Base-by-base conservation (phyloP, 2,797 vertebrate genomes). In the Eidolon dupreanum region DNA sequence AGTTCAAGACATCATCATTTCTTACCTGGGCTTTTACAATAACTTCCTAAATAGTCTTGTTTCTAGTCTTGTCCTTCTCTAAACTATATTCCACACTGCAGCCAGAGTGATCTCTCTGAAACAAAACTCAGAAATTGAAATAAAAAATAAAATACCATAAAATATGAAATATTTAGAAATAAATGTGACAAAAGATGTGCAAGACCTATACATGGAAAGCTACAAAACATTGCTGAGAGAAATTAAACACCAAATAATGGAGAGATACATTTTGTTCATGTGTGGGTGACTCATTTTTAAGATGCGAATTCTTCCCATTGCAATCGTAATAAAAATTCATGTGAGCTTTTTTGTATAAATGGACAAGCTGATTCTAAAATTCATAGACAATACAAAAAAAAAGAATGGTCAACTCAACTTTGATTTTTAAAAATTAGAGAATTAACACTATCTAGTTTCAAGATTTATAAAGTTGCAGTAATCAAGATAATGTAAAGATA, bases 111-210 rank as follows among this genome's bases (percentile, higher is more conserved):
- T 63, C 17, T 16, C 26, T 65, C 17, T 3, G 5, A 57, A 74
- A 74, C 22, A 70, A 77, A 90, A 68, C 11, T 49, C 20, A 95
- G 46, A 92, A 92, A 77, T 33, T 88, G 36, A 75, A 75, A 73
- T 57, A 7, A 74, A 87, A 83, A 57, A 3, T 28, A 75, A 49
- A 81, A 68, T 15, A 68, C 24, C 43, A 83, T 92, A 92, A 83
- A 83, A 83, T 77, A 88, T 55, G 53, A 82, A 88, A 51, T 87
- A 53, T 75, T 68, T 75, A 82, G n/a, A 24, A 88, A 51, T 75
- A 87, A 79, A 31, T 79, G 3, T 73, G 55, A 87, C 46, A 65
- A 49, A 71, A 94, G 41, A 87, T 31, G 4, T 26, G 51, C 49
- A 65, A 87, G 38, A 33, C 15, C 49, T 73, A 3, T 57, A 74